Evolutionary conservation across 2,888 invertebrate genomes (phyloP).

Genomic region (Taenaris catops): DNA sequence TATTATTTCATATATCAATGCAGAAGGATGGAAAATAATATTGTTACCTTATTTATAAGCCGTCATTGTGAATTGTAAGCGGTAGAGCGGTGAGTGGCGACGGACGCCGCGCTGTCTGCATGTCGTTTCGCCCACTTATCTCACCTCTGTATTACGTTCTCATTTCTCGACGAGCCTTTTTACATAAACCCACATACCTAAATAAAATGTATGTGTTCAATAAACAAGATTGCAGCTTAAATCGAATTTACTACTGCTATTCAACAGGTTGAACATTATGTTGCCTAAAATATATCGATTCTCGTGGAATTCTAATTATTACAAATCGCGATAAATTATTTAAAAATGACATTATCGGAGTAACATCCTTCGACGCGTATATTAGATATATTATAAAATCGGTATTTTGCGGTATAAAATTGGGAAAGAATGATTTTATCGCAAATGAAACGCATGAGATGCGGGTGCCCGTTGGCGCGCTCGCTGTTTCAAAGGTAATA

Average conservation of each 20-base stretch:
- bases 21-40: too few relatives aligned
- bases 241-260: constrained; percentile 3
- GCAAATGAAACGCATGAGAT: constrained; percentile 9
- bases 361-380: too few relatives aligned
- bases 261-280: constrained; percentile 4
- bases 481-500: constrained; percentile 17
- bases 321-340: constrained; percentile 1
- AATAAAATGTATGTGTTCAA: constrained; percentile 4
- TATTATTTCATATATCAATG: too few relatives aligned
- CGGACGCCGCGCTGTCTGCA: constrained; percentile 51
- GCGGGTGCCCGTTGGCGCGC: constrained; percentile 11
- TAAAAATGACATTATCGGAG: too few relatives aligned
- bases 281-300: not conserved
- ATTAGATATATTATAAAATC: too few relatives aligned
- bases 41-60: constrained; percentile 14
- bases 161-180: constrained; percentile 12
- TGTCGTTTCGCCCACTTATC: constrained; percentile 31
- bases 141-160: constrained; percentile 25
- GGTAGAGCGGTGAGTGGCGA: constrained; percentile 29
- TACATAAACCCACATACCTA: constrained; percentile 10
- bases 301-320: constrained; percentile 1
- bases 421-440: constrained; percentile 15
- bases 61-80: constrained; percentile 26
- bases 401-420: constrained; percentile 1
- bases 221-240: constrained; percentile 1